phyloP scores from a whole-genome alignment of 2,113 vertebrate species.

The Guaruba guarouba region DNA sequence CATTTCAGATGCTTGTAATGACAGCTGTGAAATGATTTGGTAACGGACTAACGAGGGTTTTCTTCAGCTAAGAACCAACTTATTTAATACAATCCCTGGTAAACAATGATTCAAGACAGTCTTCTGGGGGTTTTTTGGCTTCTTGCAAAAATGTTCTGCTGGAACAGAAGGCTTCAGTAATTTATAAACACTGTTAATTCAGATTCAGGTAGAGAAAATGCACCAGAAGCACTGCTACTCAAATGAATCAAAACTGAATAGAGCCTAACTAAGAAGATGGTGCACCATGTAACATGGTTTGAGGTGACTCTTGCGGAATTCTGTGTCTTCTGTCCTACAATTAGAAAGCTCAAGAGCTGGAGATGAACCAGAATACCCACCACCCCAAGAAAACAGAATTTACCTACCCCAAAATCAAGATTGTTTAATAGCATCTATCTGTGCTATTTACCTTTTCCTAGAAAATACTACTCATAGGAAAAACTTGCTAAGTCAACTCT shows the following conservation, averaged over 20 bases:
- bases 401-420: not conserved
- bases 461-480: conserved; percentile 8
- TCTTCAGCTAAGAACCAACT: not conserved
- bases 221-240: not conserved
- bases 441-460: conserved; percentile 7
- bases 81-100: not conserved
- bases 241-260: not conserved
- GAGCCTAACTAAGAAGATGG: not conserved
- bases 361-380: not conserved
- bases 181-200: not conserved
- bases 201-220: not conserved
- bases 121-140: not conserved
- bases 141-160: not conserved
- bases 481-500: conserved; percentile 41
- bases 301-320: not conserved
- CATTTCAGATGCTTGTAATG: not conserved
- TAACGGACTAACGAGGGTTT: not conserved
- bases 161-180: not conserved
- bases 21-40: not conserved
- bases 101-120: not conserved
- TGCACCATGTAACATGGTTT: accelerated
- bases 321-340: not conserved
- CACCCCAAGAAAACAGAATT: not conserved
- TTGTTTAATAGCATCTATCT: not conserved
- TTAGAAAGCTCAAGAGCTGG: not conserved